Evolutionary conservation across 2,113 vertebrate genomes (phyloP).

Genomic region (Hirundichthys speculiger): DNA sequence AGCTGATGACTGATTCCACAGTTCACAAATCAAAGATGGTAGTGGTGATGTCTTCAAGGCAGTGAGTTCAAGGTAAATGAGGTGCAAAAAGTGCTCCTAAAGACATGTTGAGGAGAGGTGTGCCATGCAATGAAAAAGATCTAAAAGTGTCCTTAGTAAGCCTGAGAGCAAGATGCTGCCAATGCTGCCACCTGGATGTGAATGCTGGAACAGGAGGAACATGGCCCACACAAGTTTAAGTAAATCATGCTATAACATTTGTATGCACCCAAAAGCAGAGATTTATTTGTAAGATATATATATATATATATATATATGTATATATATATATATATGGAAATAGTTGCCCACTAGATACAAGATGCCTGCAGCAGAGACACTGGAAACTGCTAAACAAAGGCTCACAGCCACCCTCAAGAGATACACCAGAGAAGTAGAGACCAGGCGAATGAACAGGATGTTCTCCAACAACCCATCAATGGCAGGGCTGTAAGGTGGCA

Average conservation of each 20-base stretch:
- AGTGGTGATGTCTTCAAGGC: no score
- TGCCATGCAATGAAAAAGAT: neutral
- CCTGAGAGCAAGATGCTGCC: neutral
- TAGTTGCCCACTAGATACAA: neutral
- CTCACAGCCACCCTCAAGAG: no score
- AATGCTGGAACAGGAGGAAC: neutral
- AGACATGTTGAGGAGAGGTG: neutral
- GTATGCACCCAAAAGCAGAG: neutral
- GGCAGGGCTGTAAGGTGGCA: no score
- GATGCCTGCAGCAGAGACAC: no score
- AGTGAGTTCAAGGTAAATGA: no score
- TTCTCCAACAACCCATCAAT: no score
- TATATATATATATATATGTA: neutral
- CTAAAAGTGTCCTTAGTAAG: neutral
- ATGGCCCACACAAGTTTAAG: neutral
- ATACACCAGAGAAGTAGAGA: no score
- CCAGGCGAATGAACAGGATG: no score
- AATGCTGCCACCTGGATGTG: slow-evolving; percentile 54
- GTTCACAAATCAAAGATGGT: neutral
- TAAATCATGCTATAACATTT: neutral
- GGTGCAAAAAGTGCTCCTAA: no score
- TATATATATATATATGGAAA: neutral
- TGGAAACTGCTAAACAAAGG: no score
- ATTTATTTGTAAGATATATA: no score
- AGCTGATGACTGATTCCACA: neutral